Evolutionary conservation across 2,888 invertebrate genomes (phyloP).

Genomic region (Leptinotarsa haldemani): DNA sequence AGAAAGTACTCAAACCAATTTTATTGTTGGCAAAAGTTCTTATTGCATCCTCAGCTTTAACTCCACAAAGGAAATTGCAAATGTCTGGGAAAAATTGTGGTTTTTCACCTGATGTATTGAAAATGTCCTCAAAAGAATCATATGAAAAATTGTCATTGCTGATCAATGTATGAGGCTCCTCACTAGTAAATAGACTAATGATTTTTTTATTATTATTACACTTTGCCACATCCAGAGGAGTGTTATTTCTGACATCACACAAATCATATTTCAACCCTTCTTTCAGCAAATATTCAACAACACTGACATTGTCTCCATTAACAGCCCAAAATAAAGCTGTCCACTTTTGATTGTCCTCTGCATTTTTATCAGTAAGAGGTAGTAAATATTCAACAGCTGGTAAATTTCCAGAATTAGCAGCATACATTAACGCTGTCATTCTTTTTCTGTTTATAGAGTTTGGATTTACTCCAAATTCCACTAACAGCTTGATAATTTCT

Average conservation of each 20-base stretch:
- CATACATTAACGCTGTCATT: conserved; percentile 74
- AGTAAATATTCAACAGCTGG: conserved; percentile 69
- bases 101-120: conserved; percentile 57
- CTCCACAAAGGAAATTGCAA: conserved; percentile 70
- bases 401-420: conserved; percentile 68
- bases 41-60: conserved; percentile 70
- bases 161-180: conserved; percentile 57
- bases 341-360: conserved; percentile 73
- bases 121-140: conserved; percentile 51
- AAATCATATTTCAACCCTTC: conserved; percentile 68
- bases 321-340: conserved; percentile 75
- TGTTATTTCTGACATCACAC: conserved; percentile 68
- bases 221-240: conserved; percentile 69
- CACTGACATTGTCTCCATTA: conserved; percentile 69
- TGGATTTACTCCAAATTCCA: conserved; percentile 69
- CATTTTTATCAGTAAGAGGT: conserved; percentile 69
- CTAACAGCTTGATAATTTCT: conserved; percentile 62
- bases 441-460: conserved; percentile 71
- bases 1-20: conserved; percentile 70
- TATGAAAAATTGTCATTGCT: conserved; percentile 35
- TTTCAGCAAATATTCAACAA: conserved; percentile 69
- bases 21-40: conserved; percentile 66
- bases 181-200: conserved; percentile 64
- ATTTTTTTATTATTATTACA: conserved; percentile 68
- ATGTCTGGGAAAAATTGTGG: conserved; percentile 70